phyloP scores from a whole-genome alignment of 2,888 invertebrate species.

The Synanthedon vespiformis region DNA sequence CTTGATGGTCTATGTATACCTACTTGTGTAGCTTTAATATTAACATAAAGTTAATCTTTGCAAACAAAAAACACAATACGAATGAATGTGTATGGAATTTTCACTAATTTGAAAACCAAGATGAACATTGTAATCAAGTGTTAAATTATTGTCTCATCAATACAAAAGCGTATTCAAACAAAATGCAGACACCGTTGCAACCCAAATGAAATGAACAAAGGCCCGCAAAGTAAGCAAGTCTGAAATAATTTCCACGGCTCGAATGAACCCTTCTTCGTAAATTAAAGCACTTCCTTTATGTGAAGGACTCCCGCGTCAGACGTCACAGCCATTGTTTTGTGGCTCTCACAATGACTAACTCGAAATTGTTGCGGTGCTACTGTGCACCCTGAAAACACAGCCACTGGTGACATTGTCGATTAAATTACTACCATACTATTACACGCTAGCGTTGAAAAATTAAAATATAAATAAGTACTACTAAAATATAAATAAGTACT shows the following conservation, averaged over 20 bases:
- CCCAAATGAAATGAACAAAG: constrained; percentile 15
- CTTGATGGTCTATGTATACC: no score
- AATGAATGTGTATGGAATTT: no score
- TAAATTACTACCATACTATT: no score
- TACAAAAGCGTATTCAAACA: neutral
- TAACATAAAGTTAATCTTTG: no score
- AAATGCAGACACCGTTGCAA: neutral
- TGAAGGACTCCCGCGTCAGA: constrained; percentile 17
- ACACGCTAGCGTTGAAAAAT: neutral
- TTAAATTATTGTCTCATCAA: neutral
- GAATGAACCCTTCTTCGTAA: constrained; percentile 23
- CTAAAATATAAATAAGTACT: no score
- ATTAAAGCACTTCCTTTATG: constrained; percentile 31
- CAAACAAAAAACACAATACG: no score
- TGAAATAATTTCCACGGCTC: constrained; percentile 22
- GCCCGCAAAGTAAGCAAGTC: constrained; percentile 18
- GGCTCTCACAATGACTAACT: constrained; percentile 15
- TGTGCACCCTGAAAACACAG: constrained; percentile 10
- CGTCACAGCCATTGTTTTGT: constrained; percentile 28
- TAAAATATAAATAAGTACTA: no score
- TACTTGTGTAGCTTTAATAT: no score
- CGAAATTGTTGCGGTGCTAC: constrained; percentile 10
- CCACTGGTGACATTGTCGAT: constrained; percentile 1
- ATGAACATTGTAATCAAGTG: no score
- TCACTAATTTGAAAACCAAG: no score